Evolutionary conservation across 2,113 vertebrate species (phyloP), one percentile per base, ranked within the genome.

Genomic region (Piprites chloris): DNA sequence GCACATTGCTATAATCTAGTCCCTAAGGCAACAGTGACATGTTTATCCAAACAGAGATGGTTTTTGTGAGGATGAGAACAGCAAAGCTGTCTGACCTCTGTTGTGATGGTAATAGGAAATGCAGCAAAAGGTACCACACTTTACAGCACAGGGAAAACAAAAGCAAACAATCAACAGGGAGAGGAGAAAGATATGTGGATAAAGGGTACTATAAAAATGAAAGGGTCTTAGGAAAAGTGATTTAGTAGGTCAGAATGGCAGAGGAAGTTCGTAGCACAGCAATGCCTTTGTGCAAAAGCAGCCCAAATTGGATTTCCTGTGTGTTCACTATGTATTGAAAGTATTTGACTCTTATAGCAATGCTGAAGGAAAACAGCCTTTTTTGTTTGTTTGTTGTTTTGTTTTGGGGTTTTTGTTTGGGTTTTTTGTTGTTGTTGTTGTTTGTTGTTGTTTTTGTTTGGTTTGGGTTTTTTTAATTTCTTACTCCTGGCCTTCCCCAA

Each of bases 21-120:
- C 19, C 67, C 63, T 50, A 35, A 94, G 77, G 22, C 28, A 65
- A 42, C 44, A 69, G 44, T 37, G 55, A 12, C 13, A 8, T 4
- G 2, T 63, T 85, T 80, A 72, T 42, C 13, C 32, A 66, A 53
- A 55, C 6, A 28, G 22, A 44, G 14, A 28, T 75, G 19, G 1
- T 14, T 93, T 93, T 89, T 82, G 63, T 79, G 85, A 94, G 94
- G 67, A 87, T 93, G 90, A 82, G 32, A 94, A 73, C 27, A 91
- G 37, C 73, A 77, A 95, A 49, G 59, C 87, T 90, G 44, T 65
- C 92, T 86, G 44, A 35, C 67, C 80, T 94, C 79, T 96, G 35
- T 83, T 73, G 71, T 83, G 85, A 85, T 20, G 30, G 61, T 58
- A 47, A 50, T 58, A 73, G n/a, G 50, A 91, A 87, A 19, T 37